Conservation (phyloP, 2,888 invertebrate species). For the Drosophila paramelanica region DNA sequence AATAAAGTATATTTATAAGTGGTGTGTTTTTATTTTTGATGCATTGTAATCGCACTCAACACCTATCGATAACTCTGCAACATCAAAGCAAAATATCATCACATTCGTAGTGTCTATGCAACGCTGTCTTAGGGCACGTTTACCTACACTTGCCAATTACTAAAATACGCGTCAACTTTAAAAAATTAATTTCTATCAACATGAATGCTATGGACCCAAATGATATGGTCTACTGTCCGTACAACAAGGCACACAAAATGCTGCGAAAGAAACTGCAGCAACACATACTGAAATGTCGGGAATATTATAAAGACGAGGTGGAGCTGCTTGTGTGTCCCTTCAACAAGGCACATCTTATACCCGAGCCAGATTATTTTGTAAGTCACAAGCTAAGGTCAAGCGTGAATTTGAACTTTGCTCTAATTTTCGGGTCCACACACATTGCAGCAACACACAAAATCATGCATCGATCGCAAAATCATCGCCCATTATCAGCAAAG, state of each 20-base stretch:
- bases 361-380: slow-evolving; percentile 85
- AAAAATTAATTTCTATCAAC: slow-evolving; percentile 5
- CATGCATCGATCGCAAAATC: slow-evolving; percentile 63
- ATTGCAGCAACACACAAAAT: slow-evolving; percentile 54
- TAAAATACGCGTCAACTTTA: background rate
- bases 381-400: slow-evolving; percentile 14
- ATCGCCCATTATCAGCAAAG: slow-evolving; percentile 56
- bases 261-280: slow-evolving; percentile 86
- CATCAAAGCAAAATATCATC: background rate
- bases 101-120: background rate
- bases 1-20: background rate
- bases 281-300: slow-evolving; percentile 87
- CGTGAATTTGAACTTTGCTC: background rate
- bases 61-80: slow-evolving; percentile 13
- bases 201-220: slow-evolving; percentile 32
- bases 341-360: slow-evolving; percentile 86
- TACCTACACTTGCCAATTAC: slow-evolving; percentile 19
- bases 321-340: slow-evolving; percentile 86
- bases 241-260: slow-evolving; percentile 86
- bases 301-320: slow-evolving; percentile 85
- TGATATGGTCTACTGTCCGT: slow-evolving; percentile 86
- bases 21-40: background rate
- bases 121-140: background rate
- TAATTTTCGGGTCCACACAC: background rate
- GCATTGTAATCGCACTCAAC: background rate